A percentile compares a stretch with the other conserved stretches of the same genome.
Conservation (phyloP, 1,140 invertebrate genomes). For the Drosophila fuyamai region DNA sequence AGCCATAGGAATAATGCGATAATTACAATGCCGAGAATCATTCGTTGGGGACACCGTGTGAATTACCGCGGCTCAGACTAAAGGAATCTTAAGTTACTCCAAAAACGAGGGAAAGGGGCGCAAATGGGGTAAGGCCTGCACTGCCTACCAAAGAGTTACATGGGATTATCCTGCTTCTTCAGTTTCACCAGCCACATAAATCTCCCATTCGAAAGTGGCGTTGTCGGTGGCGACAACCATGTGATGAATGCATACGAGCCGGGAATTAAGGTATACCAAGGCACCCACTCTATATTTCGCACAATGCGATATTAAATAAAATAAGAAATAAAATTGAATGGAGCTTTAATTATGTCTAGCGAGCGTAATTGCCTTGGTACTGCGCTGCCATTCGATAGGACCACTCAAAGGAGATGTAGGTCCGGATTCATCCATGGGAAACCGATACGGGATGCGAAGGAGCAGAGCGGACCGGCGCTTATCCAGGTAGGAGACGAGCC, state of each 20-base stretch:
- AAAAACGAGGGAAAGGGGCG: not conserved
- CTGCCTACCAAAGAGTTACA: not conserved
- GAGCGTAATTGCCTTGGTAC: no score
- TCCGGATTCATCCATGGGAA: constrained; percentile 3
- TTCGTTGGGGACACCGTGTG: constrained; percentile 38
- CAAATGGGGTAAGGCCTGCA: not conserved
- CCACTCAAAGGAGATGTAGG: constrained; percentile 5
- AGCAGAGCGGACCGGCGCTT: constrained; percentile 10
- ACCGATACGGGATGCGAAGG: not conserved
- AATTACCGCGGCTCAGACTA: constrained; percentile 28
- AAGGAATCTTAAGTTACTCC: constrained; percentile 32
- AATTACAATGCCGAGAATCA: constrained; percentile 76
- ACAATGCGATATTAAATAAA: no score
- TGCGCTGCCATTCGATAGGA: constrained; percentile 1
- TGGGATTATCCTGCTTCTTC: constrained; percentile 34
- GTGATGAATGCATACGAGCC: not conserved
- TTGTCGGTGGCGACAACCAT: not conserved
- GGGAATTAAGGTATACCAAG: not conserved
- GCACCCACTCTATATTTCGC: no score
- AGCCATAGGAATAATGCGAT: constrained; percentile 76
- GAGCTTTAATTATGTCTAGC: no score
- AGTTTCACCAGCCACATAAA: constrained; percentile 45
- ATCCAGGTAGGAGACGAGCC: constrained; percentile 16
- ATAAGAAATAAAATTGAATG: no score
- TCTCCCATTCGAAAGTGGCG: not conserved